These are phyloP conservation scores for Ophion costatus DNA, from an alignment of 2,888 invertebrate genomes.

Conservation along the genomic window DNA sequence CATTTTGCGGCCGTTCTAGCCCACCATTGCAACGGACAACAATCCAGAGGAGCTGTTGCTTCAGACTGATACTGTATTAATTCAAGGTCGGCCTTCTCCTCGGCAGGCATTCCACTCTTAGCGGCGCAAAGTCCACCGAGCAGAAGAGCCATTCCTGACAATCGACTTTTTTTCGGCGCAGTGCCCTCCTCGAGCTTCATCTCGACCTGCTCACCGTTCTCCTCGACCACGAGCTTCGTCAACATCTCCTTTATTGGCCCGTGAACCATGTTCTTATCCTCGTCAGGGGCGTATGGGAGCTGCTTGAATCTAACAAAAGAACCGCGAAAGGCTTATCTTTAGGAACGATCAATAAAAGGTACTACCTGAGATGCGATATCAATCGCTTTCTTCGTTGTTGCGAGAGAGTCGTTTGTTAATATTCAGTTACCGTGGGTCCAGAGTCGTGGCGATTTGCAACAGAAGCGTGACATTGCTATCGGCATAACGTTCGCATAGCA, in stretches of 20 bases:
- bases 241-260: conserved; percentile 82
- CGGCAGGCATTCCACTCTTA: conserved; percentile 81
- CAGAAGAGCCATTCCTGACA: conserved; percentile 83
- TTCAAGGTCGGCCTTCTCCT: conserved; percentile 83
- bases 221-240: conserved; percentile 80
- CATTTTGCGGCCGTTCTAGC: conserved; percentile 81
- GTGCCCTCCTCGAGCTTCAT: conserved; percentile 75
- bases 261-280: conserved; percentile 81
- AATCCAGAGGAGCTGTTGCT: conserved; percentile 82
- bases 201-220: conserved; percentile 72
- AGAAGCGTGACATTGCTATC: conserved; percentile 81
- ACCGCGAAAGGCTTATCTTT: conserved; percentile 7
- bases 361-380: neutral
- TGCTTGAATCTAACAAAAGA: conserved; percentile 81
- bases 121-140: conserved; percentile 80
- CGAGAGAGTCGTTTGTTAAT: too few species aligned
- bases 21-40: conserved; percentile 84
- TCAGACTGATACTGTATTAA: conserved; percentile 84
- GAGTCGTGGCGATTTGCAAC: conserved; percentile 83
- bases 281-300: conserved; percentile 83
- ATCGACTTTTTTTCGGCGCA: conserved; percentile 78
- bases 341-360: neutral
- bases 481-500: conserved; percentile 81
- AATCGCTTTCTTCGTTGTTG: neutral
- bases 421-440: conserved; percentile 82